Conservation (phyloP, 2,113 vertebrate species). For the Apteryx owenii region DNA sequence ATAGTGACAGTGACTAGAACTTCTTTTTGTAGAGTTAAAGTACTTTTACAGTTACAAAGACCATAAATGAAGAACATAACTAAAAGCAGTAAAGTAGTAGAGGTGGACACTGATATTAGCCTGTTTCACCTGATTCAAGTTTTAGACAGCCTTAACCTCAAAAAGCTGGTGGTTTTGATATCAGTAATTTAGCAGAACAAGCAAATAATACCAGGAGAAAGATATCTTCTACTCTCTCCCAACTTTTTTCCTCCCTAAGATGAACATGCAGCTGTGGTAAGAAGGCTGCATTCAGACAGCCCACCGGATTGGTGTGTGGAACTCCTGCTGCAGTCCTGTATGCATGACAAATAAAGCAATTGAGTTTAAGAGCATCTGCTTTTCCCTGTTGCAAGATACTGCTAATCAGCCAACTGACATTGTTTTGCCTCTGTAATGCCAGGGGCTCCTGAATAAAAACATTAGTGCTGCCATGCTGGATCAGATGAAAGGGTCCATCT, state of each 20-base stretch:
- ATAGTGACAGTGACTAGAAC: background rate
- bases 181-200: background rate
- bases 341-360: constrained; percentile 61
- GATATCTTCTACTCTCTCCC: rapidly evolving
- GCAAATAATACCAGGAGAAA: background rate
- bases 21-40: background rate
- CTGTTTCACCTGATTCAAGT: background rate
- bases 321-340: constrained; percentile 39
- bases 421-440: constrained; percentile 26
- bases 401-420: constrained; percentile 54
- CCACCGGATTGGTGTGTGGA: constrained; percentile 30
- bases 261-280: background rate
- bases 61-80: background rate
- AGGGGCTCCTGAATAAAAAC: constrained; percentile 48
- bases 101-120: background rate
- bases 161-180: background rate
- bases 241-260: background rate
- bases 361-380: constrained; percentile 56
- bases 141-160: background rate
- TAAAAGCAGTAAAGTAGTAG: background rate
- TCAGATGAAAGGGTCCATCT: constrained; percentile 29
- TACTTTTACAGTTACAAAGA: background rate
- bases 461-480: constrained; percentile 22
- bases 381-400: constrained; percentile 48
- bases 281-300: background rate